Evolutionary conservation across 2,888 invertebrate genomes (phyloP).

Genomic region (Eucriotettix oculatus): DNA sequence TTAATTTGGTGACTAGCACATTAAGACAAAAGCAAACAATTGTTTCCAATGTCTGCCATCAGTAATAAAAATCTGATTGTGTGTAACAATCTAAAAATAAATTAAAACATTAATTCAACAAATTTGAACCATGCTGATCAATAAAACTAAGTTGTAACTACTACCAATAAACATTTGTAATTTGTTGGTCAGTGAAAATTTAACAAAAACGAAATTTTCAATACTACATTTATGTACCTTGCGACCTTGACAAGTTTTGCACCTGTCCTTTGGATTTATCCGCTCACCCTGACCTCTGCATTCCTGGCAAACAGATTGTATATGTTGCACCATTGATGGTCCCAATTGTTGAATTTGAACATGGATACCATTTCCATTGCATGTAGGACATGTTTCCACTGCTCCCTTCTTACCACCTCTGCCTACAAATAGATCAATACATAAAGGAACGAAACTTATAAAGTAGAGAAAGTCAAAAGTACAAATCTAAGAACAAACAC

Average conservation of each 20-base stretch:
- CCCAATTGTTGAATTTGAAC: conserved; percentile 53
- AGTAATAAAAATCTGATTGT: too few relatives aligned
- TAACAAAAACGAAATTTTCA: neutral
- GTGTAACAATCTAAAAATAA: too few relatives aligned
- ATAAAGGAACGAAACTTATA: neutral
- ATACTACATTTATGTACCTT: conserved; percentile 32
- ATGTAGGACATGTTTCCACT: conserved; percentile 70
- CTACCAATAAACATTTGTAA: too few relatives aligned
- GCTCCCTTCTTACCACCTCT: conserved; percentile 89
- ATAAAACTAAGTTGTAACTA: too few relatives aligned
- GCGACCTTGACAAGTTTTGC: conserved; percentile 82
- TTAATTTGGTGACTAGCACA: too few relatives aligned
- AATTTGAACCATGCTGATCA: too few relatives aligned
- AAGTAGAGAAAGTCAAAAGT: too few relatives aligned
- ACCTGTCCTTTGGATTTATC: conserved; percentile 78
- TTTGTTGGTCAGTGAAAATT: too few relatives aligned
- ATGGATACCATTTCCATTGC: conserved; percentile 77
- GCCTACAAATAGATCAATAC: conserved; percentile 22
- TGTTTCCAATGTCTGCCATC: too few relatives aligned
- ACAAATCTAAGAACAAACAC: neutral
- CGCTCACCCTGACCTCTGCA: conserved; percentile 78
- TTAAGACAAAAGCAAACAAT: too few relatives aligned
- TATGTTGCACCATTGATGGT: conserved; percentile 74
- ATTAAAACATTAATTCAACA: too few relatives aligned
- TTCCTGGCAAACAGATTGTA: conserved; percentile 72